Evolutionary conservation across 2,113 vertebrate species (phyloP).

Genomic region (Oenanthe melanoleuca): DNA sequence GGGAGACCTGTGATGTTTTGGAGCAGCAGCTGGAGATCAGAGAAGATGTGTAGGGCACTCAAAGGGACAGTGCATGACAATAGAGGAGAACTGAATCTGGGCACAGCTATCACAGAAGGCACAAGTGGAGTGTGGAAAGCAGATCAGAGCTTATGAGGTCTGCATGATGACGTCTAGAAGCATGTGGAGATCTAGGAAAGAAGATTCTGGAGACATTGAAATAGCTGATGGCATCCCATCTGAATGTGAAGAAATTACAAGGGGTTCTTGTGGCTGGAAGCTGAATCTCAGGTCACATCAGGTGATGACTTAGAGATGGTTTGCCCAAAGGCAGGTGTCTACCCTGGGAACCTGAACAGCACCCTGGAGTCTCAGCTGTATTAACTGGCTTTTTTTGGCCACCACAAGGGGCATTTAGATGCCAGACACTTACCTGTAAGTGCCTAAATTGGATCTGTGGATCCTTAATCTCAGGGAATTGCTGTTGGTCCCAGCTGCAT

Average conservation of each 20-base stretch:
- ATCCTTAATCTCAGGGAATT: not conserved
- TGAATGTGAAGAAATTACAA: not conserved
- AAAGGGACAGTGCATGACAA: too few relatives aligned
- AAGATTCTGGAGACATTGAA: not conserved
- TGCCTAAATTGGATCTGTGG: not conserved
- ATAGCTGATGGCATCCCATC: not conserved
- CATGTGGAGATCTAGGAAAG: not conserved
- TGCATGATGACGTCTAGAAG: not conserved
- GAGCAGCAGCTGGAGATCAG: not conserved
- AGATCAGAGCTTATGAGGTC: not conserved
- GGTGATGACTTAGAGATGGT: not conserved
- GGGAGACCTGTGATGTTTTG: not conserved
- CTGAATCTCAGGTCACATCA: not conserved
- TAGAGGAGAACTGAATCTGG: not conserved
- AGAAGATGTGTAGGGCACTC: accelerated
- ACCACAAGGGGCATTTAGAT: not conserved
- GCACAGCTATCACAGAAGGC: not conserved
- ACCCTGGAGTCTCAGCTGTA: not conserved
- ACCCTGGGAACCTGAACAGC: not conserved
- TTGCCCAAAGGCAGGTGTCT: not conserved
- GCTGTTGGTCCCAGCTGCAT: not conserved
- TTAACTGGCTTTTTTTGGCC: not conserved
- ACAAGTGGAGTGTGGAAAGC: accelerated
- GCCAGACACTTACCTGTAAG: not conserved
- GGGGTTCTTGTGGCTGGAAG: not conserved